Evolutionary conservation across 1,140 invertebrate species (phyloP).

Genomic region (Stegodyphus mimosarum): DNA sequence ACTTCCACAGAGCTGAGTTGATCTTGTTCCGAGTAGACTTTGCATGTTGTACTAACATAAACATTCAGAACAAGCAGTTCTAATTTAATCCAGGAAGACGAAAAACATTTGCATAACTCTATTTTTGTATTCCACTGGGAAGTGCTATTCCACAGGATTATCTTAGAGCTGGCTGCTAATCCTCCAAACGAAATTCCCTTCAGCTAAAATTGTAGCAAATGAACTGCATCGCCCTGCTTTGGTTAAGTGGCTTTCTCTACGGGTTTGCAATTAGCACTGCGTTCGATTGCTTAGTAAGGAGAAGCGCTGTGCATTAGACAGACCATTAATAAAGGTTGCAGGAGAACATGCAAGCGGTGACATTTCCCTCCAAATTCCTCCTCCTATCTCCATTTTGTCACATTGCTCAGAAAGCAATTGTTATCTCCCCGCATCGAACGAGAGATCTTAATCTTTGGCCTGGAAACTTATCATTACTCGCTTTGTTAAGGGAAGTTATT

Average conservation of each 20-base stretch:
- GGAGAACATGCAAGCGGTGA: conserved; percentile 8
- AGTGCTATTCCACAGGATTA: not conserved
- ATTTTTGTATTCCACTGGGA: too few relatives aligned
- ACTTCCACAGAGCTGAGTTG: too few relatives aligned
- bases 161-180: conserved; percentile 11
- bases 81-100: too few relatives aligned
- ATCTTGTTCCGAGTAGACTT: too few relatives aligned
- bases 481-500: too few relatives aligned
- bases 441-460: conserved; percentile 49
- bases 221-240: conserved; percentile 24
- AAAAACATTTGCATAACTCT: too few relatives aligned
- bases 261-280: conserved; percentile 50
- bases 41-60: too few relatives aligned
- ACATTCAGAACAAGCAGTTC: too few relatives aligned
- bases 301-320: conserved; percentile 42
- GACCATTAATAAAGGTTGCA: conserved; percentile 48
- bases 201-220: conserved; percentile 34
- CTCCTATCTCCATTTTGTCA: conserved; percentile 30
- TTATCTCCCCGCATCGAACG: conserved; percentile 49
- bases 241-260: conserved; percentile 56
- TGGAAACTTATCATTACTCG: conserved; percentile 46
- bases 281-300: conserved; percentile 37
- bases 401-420: conserved; percentile 40
- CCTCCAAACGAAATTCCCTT: conserved; percentile 31
- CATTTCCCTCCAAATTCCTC: not conserved